Percentiles rank a stretch among this genome's conserved stretches.
These are phyloP conservation scores for Ruditapes philippinarum DNA, from an alignment of 1,140 invertebrate genomes.

Conservation along the genomic window DNA sequence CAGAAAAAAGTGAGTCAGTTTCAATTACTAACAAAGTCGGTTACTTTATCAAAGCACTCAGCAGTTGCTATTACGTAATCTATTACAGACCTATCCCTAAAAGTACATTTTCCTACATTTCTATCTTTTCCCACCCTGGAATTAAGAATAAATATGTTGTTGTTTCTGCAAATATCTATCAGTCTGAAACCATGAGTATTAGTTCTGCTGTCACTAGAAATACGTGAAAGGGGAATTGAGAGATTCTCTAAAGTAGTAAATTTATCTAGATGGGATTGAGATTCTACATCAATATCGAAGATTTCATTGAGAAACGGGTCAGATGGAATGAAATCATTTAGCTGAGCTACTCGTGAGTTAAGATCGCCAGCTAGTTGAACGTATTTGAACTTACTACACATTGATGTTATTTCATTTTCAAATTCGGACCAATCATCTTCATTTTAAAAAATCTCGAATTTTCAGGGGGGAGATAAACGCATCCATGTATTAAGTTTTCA, in stretches of 20 bases:
- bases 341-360: neutral
- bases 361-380: neutral
- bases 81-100: neutral
- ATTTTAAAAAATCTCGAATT: neutral
- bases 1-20: neutral
- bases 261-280: conserved; percentile 11
- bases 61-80: neutral
- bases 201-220: neutral
- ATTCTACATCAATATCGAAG: conserved; percentile 1
- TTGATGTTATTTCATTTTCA: conserved; percentile 14
- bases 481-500: neutral
- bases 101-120: neutral
- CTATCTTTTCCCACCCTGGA: neutral
- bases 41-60: neutral
- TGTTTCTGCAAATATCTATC: conserved; percentile 23
- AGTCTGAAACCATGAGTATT: neutral
- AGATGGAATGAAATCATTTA: neutral
- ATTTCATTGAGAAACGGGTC: conserved; percentile 17
- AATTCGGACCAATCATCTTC: neutral
- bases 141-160: conserved; percentile 10
- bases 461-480: neutral
- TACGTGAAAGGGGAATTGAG: neutral
- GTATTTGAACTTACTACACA: neutral
- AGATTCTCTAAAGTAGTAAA: neutral
- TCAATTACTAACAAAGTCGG: too few species aligned